These are phyloP conservation scores for Podotricha telesiphe DNA, from an alignment of 2,888 invertebrate genomes.

Conservation along the genomic window DNA sequence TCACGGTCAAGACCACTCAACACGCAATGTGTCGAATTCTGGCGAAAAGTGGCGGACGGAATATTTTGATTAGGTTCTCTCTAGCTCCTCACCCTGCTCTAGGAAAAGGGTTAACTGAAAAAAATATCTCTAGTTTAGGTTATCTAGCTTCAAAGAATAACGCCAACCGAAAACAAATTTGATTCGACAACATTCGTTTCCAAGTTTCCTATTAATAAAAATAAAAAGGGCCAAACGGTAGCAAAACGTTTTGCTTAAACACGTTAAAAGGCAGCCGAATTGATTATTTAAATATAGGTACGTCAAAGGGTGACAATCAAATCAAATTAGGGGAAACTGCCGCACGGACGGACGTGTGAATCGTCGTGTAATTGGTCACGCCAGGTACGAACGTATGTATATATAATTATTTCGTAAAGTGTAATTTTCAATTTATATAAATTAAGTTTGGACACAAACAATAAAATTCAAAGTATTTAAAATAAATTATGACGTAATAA, in stretches of 20 bases:
- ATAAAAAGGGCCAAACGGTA: constrained; percentile 2
- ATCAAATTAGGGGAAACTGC: constrained; percentile 72
- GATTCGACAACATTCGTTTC: constrained; percentile 3
- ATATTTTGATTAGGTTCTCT: no score
- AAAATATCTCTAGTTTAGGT: no score
- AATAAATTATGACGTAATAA: no score
- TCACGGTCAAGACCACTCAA: no score
- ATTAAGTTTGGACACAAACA: no score
- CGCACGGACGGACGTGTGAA: constrained; percentile 60
- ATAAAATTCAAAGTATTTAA: no score
- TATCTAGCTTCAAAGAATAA: no score
- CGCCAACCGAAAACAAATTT: not conserved
- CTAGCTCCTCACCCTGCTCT: no score
- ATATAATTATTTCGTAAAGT: not conserved
- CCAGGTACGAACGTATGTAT: constrained; percentile 7
- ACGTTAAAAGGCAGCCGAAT: constrained; percentile 44
- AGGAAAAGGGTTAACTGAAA: no score
- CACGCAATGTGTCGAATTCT: no score
- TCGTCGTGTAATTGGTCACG: constrained; percentile 63
- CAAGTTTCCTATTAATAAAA: not conserved
- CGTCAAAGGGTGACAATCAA: constrained; percentile 72
- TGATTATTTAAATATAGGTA: constrained; percentile 62
- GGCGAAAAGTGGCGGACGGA: no score
- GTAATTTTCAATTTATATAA: no score
- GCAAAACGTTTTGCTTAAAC: constrained; percentile 20